Percentiles rank a stretch among this genome's conserved stretches.
Evolutionary conservation across 1,140 invertebrate genomes (phyloP).

Genomic region (Temnothorax nylanderi): DNA sequence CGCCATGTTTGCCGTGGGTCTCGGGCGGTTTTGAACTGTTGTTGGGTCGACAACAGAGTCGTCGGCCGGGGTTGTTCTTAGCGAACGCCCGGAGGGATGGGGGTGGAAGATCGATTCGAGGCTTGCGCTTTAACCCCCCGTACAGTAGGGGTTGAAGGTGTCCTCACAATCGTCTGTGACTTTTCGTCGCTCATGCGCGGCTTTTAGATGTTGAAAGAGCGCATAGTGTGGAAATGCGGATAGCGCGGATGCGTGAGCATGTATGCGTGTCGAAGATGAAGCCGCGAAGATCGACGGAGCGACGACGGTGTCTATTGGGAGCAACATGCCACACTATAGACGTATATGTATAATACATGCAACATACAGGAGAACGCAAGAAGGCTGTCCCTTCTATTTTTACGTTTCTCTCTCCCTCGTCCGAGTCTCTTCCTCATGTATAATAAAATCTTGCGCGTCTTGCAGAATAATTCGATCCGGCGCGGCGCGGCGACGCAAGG

Average conservation of each 20-base stretch:
- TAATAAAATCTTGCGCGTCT: slow-evolving; percentile 10
- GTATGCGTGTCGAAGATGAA: background rate
- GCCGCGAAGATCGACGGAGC: slow-evolving; percentile 15
- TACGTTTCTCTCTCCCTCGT: background rate
- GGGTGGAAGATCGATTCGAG: slow-evolving; percentile 80
- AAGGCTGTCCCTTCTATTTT: slow-evolving; percentile 22
- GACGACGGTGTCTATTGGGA: slow-evolving; percentile 16
- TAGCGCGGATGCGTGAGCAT: background rate
- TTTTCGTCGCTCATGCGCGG: slow-evolving; percentile 52
- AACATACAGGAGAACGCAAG: background rate
- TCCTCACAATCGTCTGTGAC: slow-evolving; percentile 51
- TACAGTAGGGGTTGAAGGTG: slow-evolving; percentile 28
- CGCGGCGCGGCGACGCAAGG: too few relatives aligned
- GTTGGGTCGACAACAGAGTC: slow-evolving; percentile 77
- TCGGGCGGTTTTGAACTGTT: slow-evolving; percentile 76
- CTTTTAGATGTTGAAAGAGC: background rate
- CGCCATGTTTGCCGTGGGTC: slow-evolving; percentile 88
- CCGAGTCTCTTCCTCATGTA: slow-evolving; percentile 4
- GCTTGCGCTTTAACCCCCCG: slow-evolving; percentile 75
- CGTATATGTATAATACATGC: slow-evolving; percentile 4
- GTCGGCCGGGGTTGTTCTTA: slow-evolving; percentile 75
- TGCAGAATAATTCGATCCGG: slow-evolving; percentile 23
- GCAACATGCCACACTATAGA: background rate
- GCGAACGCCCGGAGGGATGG: slow-evolving; percentile 45
- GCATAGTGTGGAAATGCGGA: background rate